Evolutionary conservation across 2,888 invertebrate genomes (phyloP), one percentile per base, ranked within the genome.

Genomic region (Coleophora deauratella): DNA sequence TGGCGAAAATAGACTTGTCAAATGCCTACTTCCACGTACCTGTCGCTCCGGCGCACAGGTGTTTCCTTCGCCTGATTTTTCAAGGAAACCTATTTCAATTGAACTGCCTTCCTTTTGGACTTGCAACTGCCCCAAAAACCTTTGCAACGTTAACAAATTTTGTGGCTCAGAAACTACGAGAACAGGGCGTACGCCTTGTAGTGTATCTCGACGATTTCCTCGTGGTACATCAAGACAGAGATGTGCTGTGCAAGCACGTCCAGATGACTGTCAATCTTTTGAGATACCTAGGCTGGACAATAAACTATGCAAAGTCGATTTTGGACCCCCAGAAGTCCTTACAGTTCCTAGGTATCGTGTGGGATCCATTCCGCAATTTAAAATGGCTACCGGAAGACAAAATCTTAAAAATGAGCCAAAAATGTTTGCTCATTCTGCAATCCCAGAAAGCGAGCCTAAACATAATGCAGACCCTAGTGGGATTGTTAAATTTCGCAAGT

Each of bases 71-170:
- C 7, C 39, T 52, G 1, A 33, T 41, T 15, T 51, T 51, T 45
- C 21, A 42, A 9, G 35, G 49, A 8, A 12, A 31, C 14, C 9
- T 13, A 9, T 31, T 11, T n/a, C 27, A 40, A 38, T 49, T 54
- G 45, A 52, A 46, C 1, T 52, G 47, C 15, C 40, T 51, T 0
- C 54, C 49, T 9, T 54, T 50, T 30, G 54, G 52, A 0, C 43
- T 52, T 0, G 37, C 43, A 11, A 45, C 46, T 9, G 49, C 50
- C 1, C 52, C 51, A 11, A 33, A 37, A 21, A 37, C 39, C 2
- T 54, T 51, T 32, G 47, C 50, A 6, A 38, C 33, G 10, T 10
- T 54, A 1, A 46, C 47, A 14, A 51, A 49, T 15, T 52, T 50
- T 51, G 12, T 51, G n/a, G 48, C 48, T 4, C 42, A 42, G 1